Percentiles rank a stretch among this genome's conserved stretches.
Evolutionary conservation across 2,888 invertebrate species (phyloP).

Genomic region (Hemicrepidius hirtus): DNA sequence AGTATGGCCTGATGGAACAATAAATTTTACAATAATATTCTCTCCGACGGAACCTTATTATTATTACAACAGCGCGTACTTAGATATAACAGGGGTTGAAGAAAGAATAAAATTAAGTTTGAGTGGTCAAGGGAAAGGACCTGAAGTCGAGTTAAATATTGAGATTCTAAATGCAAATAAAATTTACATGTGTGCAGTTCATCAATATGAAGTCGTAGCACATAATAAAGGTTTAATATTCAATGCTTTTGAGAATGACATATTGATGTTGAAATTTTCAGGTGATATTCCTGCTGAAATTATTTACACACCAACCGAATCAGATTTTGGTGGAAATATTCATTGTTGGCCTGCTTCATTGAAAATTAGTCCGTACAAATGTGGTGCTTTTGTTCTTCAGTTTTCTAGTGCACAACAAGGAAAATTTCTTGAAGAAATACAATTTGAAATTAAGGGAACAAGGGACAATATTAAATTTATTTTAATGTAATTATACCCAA

Average conservation of each 20-base stretch:
- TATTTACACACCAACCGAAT: slow-evolving; percentile 70
- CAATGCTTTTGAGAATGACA: no score
- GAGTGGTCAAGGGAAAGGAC: slow-evolving; percentile 76
- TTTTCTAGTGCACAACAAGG: slow-evolving; percentile 78
- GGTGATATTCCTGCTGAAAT: slow-evolving; percentile 78
- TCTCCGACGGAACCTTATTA: slow-evolving; percentile 74
- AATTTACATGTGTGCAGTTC: slow-evolving; percentile 76
- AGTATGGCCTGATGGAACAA: slow-evolving; percentile 75
- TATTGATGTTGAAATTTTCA: slow-evolving; percentile 52
- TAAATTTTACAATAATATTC: slow-evolving; percentile 75
- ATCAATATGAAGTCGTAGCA: slow-evolving; percentile 77
- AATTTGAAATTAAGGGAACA: slow-evolving; percentile 77
- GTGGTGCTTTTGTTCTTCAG: slow-evolving; percentile 74
- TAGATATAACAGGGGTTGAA: slow-evolving; percentile 76
- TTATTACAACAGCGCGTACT: slow-evolving; percentile 73
- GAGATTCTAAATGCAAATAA: slow-evolving; percentile 75
- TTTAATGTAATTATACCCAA: slow-evolving; percentile 74
- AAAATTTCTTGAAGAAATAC: slow-evolving; percentile 77
- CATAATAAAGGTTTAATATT: slow-evolving; percentile 78
- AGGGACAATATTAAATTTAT: slow-evolving; percentile 74
- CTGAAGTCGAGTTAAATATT: slow-evolving; percentile 75
- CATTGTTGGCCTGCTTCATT: slow-evolving; percentile 73
- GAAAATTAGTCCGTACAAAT: slow-evolving; percentile 73
- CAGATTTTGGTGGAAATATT: slow-evolving; percentile 77
- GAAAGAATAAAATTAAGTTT: slow-evolving; percentile 74